A percentile compares a stretch with the other conserved stretches of the same genome.
phyloP scores from a whole-genome alignment of 2,888 invertebrate species.

The Alentia gelatinosa region DNA sequence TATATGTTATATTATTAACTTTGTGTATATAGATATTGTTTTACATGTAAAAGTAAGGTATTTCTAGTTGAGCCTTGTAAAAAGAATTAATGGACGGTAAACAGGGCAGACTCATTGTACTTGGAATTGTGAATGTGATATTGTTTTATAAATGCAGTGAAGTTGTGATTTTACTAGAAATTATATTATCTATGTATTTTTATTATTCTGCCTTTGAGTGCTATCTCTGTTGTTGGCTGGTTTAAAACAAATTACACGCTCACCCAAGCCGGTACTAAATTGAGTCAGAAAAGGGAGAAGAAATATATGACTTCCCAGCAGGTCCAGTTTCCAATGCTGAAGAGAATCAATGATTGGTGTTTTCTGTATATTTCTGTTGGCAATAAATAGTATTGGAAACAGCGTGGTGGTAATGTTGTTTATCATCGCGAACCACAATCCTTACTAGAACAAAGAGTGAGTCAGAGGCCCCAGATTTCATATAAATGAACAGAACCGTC shows the following conservation, averaged over 20 bases:
- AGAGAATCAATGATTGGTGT: constrained; percentile 40
- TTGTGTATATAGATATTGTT: constrained; percentile 43
- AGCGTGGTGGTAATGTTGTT: constrained; percentile 54
- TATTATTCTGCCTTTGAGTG: constrained; percentile 42
- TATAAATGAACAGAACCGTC: not conserved
- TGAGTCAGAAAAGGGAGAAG: not conserved
- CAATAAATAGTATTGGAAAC: constrained; percentile 49
- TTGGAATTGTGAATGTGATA: constrained; percentile 50
- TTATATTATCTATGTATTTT: constrained; percentile 6
- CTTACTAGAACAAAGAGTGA: not conserved
- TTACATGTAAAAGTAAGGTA: constrained; percentile 14
- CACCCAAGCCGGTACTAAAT: constrained; percentile 20
- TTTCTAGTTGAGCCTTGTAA: constrained; percentile 45
- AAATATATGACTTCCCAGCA: not conserved
- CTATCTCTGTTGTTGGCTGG: constrained; percentile 24
- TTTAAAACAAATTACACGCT: constrained; percentile 6
- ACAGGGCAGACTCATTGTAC: constrained; percentile 49
- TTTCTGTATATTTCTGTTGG: constrained; percentile 51
- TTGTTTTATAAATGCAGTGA: constrained; percentile 39
- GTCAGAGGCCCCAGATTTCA: constrained; percentile 40
- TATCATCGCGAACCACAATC: constrained; percentile 14
- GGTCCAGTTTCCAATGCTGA: constrained; percentile 28
- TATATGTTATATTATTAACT: constrained; percentile 26
- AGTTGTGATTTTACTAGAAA: constrained; percentile 46
- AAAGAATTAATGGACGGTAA: constrained; percentile 1